These are phyloP conservation scores for Griposia aprilina DNA, from an alignment of 2,888 invertebrate species.

Conservation along the genomic window DNA sequence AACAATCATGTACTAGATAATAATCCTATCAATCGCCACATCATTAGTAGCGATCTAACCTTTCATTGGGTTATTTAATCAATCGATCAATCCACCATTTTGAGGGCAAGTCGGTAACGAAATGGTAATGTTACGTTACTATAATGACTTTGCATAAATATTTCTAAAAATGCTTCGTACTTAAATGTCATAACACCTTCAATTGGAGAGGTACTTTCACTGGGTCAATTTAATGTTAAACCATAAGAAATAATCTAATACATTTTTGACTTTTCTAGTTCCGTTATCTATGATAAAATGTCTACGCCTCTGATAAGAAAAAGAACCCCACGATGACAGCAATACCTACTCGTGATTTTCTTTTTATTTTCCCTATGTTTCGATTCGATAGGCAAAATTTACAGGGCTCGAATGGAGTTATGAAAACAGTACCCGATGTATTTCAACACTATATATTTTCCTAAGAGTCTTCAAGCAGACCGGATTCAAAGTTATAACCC, in stretches of 20 bases:
- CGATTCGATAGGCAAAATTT: not conserved
- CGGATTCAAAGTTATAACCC: not conserved
- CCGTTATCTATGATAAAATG: not conserved
- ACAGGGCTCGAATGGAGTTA: not conserved
- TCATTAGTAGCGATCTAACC: constrained; percentile 16
- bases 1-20: not conserved
- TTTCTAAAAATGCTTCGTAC: constrained; percentile 6
- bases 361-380: not conserved
- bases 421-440: not conserved
- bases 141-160: constrained; percentile 26
- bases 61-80: constrained; percentile 39
- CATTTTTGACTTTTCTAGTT: not conserved
- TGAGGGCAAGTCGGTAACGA: not conserved
- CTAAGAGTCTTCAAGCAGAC: not conserved
- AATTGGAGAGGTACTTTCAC: not conserved
- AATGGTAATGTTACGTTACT: constrained; percentile 14
- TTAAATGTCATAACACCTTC: constrained; percentile 17
- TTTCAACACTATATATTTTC: too few relatives aligned
- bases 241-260: too few relatives aligned
- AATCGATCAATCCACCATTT: constrained; percentile 29
- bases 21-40: not conserved
- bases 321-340: not conserved
- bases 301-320: not conserved
- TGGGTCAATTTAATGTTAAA: not conserved
- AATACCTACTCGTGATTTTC: not conserved